A percentile compares a stretch with the other conserved stretches of the same genome.
phyloP scores from a whole-genome alignment of 1,140 invertebrate genomes.

The Nebria ingens region DNA sequence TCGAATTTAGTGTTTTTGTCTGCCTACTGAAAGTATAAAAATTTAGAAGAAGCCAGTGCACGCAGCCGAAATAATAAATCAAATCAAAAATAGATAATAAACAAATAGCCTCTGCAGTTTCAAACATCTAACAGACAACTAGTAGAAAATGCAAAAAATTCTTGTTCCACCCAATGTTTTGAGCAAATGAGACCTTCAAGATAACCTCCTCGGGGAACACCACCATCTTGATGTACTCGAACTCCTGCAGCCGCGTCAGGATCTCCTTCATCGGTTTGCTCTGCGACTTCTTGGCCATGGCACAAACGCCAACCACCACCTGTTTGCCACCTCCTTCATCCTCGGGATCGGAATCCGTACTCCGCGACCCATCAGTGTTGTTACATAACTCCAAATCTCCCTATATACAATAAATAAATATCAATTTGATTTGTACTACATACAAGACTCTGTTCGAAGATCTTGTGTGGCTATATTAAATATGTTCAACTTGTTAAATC shows the following conservation, averaged over 20 bases:
- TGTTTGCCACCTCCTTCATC: slow-evolving; percentile 60
- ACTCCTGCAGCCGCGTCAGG: slow-evolving; percentile 84
- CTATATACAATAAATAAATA: slow-evolving; percentile 33
- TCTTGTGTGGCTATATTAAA: no score
- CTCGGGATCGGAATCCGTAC: slow-evolving; percentile 36
- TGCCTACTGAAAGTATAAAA: no score
- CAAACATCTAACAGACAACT: not conserved
- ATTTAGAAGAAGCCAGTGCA: no score
- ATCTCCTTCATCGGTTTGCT: slow-evolving; percentile 99
- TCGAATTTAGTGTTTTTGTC: no score
- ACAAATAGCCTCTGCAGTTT: not conserved
- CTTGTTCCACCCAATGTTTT: slow-evolving; percentile 21
- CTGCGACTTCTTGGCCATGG: slow-evolving; percentile 97
- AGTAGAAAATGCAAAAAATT: slow-evolving; percentile 11
- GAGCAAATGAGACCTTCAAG: slow-evolving; percentile 50
- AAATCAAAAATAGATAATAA: no score
- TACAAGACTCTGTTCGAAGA: no score
- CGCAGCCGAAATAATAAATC: no score
- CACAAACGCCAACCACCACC: slow-evolving; percentile 92
- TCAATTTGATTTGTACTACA: no score
- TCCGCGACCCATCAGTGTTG: slow-evolving; percentile 45
- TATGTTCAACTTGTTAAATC: no score
- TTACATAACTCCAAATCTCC: slow-evolving; percentile 61
- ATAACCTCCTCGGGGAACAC: slow-evolving; percentile 93
- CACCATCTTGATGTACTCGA: slow-evolving; percentile 89